phyloP scores from a whole-genome alignment of 2,888 invertebrate genomes.

The Eucriotettix oculatus region DNA sequence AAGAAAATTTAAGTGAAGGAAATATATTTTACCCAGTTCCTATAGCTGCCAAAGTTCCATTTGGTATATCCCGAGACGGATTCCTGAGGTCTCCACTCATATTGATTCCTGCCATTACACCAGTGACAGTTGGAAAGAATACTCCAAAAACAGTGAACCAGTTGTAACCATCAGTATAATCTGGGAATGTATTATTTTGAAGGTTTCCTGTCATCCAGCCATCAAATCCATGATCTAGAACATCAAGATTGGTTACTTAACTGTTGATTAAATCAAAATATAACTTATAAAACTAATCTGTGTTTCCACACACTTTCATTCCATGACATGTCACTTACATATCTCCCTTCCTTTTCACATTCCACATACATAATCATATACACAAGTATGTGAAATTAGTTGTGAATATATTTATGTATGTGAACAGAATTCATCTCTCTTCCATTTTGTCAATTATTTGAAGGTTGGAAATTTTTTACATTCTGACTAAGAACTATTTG shows the following conservation, averaged over 20 bases:
- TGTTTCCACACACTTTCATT: no score
- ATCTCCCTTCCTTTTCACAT: no score
- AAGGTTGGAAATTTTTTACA: no score
- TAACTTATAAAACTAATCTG: no score
- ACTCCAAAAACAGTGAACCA: slow-evolving; percentile 97
- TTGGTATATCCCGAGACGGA: slow-evolving; percentile 84
- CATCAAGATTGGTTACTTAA: not conserved
- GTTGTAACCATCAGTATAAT: slow-evolving; percentile 61
- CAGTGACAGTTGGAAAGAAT: slow-evolving; percentile 94
- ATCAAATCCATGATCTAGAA: slow-evolving; percentile 57
- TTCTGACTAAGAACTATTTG: no score
- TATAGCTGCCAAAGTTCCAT: slow-evolving; percentile 84
- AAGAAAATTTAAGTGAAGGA: slow-evolving; percentile 2
- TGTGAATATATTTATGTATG: no score
- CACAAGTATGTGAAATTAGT: no score
- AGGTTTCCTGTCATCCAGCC: slow-evolving; percentile 74
- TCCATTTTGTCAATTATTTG: no score
- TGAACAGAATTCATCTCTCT: no score
- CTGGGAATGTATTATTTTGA: slow-evolving; percentile 62
- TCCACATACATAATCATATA: no score
- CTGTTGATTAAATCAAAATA: no score
- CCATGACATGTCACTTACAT: no score
- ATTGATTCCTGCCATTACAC: slow-evolving; percentile 91
- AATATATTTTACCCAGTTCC: slow-evolving; percentile 53
- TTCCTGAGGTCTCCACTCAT: slow-evolving; percentile 94